Conservation (phyloP, 2,113 vertebrate genomes). For the Rhipidura dahli region DNA sequence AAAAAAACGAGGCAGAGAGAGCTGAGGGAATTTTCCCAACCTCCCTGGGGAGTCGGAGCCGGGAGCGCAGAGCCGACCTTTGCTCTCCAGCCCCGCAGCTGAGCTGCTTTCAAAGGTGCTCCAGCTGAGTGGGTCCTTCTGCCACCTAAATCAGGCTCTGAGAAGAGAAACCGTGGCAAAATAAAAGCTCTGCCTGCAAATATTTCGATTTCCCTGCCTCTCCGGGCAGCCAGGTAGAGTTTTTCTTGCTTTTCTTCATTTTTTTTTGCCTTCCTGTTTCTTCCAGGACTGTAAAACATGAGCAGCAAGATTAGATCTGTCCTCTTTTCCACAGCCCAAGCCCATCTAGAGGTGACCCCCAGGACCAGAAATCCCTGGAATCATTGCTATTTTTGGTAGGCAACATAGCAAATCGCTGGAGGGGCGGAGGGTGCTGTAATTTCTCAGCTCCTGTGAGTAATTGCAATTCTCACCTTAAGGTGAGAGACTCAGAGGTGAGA, state of each 20-base stretch:
- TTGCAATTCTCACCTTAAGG: neutral
- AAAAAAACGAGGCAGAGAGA: neutral
- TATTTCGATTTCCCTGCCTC: neutral
- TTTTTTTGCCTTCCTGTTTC: neutral
- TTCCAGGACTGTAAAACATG: neutral
- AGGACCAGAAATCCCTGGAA: neutral
- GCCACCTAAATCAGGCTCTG: neutral
- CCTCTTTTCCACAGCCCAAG: neutral
- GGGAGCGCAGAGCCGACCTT: accelerated
- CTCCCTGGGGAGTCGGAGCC: neutral
- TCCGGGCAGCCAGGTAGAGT: neutral
- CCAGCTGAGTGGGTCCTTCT: neutral
- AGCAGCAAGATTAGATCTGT: neutral
- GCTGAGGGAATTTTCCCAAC: neutral
- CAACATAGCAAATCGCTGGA: neutral
- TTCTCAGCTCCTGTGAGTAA: neutral
- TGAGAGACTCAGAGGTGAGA: neutral
- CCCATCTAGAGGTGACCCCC: neutral
- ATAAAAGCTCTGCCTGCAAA: neutral
- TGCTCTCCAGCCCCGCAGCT: neutral
- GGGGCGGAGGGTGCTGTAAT: neutral
- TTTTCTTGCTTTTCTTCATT: neutral
- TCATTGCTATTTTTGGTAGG: neutral
- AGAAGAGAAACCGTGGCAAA: neutral
- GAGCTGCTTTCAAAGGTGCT: neutral